Base-by-base conservation (phyloP, 2,888 invertebrate genomes). In the Conistra vaccinii region DNA sequence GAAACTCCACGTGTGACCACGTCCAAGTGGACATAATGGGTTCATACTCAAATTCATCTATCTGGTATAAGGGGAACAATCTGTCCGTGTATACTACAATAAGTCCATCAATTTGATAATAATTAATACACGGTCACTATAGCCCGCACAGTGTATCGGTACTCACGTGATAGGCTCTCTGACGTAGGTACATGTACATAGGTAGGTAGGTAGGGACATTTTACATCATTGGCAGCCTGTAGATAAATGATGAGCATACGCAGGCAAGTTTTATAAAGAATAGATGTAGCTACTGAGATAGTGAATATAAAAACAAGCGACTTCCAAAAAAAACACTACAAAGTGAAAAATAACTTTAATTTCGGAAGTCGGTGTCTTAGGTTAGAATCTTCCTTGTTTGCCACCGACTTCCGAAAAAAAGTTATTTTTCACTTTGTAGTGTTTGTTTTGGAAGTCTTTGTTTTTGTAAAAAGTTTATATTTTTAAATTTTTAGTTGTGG, bases 171-270 rank as follows among this genome's bases (percentile, higher is more conserved):
- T 55, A n/a, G 55, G 55, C 45, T 39, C 55, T 10, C 35, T 17
- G 29, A 29, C 45, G n/a, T 48, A 17, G 17, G n/a, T 20, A 53
- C 26, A 20, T 39, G 10, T 23, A n/a, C 4, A 35, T 23, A 48
- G 1, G 4, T 42, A 48, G 0, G 7, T 42, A 35, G 29, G 35
- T 75, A 57, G 17, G 29, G 17, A 29, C 17, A 35, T 7, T 17
- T 6, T 39, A 45, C 70, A 12, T 55, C 69, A 35, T 57, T 39
- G 70, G 66, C 53, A 73, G 23, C 23, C 29, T 42, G n/a, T 0
- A 51, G 32, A 2, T 12, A 20, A 35, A n/a, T 78, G 35, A 14
- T 26, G 35, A 29, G n/a, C 69, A 35, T 32, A n/a, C 35, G n/a
- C 26, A 35, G 23, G 17, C n/a, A n/a, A 39, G 39, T 65, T 26